phyloP scores from a whole-genome alignment of 2,797 vertebrate genomes.

The Tapirus indicus region DNA sequence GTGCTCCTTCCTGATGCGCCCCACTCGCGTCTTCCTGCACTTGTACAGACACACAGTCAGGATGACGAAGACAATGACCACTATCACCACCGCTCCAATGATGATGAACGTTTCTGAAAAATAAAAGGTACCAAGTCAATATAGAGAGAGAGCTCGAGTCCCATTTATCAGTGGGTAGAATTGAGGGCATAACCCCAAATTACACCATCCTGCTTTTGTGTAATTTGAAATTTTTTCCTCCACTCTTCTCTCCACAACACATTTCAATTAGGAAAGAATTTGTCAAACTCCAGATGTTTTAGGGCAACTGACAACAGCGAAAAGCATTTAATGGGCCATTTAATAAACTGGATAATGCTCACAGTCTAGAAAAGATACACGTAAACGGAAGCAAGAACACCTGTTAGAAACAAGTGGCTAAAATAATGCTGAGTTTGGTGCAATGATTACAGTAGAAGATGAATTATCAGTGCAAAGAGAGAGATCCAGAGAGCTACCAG shows the following conservation, averaged over 20 bases:
- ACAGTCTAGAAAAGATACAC: not conserved
- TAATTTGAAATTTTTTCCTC: not conserved
- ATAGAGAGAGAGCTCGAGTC: not conserved
- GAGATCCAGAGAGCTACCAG: not conserved
- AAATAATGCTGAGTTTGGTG: not conserved
- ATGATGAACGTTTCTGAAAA: slow-evolving; percentile 87
- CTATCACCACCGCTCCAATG: slow-evolving; percentile 84
- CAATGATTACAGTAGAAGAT: not conserved
- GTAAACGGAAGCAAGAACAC: not conserved
- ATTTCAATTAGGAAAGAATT: slow-evolving; percentile 14
- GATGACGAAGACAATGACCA: slow-evolving; percentile 84
- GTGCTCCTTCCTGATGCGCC: slow-evolving; percentile 81
- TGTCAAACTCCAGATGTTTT: not conserved
- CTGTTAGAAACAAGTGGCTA: not conserved
- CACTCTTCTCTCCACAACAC: not conserved
- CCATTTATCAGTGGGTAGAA: not conserved
- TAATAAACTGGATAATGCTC: not conserved
- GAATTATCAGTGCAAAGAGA: not conserved
- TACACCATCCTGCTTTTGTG: not conserved
- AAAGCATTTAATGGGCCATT: not conserved
- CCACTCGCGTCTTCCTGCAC: slow-evolving; percentile 79
- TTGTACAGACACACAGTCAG: slow-evolving; percentile 89
- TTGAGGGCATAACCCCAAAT: not conserved
- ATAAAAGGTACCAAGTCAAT: slow-evolving; percentile 30
- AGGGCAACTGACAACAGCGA: not conserved